Evolutionary conservation across 2,888 invertebrate species (phyloP), one percentile per base, ranked within the genome.

Genomic region (Eretmocerus hayati): DNA sequence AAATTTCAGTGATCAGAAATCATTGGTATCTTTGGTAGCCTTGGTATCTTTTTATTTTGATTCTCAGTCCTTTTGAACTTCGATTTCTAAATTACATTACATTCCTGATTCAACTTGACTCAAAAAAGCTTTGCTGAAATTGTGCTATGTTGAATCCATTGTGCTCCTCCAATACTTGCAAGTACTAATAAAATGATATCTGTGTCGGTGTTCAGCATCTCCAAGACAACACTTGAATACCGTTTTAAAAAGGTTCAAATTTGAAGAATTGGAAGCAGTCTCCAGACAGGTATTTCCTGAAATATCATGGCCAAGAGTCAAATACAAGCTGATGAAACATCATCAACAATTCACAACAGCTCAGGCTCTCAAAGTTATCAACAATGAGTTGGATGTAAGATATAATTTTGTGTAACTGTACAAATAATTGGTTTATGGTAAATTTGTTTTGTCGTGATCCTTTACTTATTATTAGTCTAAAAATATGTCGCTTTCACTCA

Each of bases 241-340:
- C 2, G 9, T 43, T 15, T 43, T 53, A 26, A 53, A 48, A 37
- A 45, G 46, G 47, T 69, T 69, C 35, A 65, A 62, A 42, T 67
- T 69, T 42, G 62, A 64, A 18, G 68, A 69, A 52, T 49, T 67
- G 15, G 65, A 68, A 39, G 39, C 42, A 4, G 50, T 56, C 3
- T 62, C 68, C 4, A 26, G 65, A 13, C 64, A 64, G 5, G 37
- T 35, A 51, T 69, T 69, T 40, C 67, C 67, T 2, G 68, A 69
- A 49, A 42, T 60, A 22, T 58, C 62, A 5, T 69, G 68, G 68
- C 30, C 31, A 3, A 22, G 44, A 5, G 31, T 68, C 19, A 60
- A 49, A 50, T 49, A 52, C 3, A 47, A 55, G 15, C 58, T 69
- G n/a, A 41, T 66, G 3, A 59, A 59, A 23, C 36, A 59, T 39